Evolutionary conservation across 2,113 vertebrate genomes (phyloP).

Genomic region (Hirundichthys speculiger): DNA sequence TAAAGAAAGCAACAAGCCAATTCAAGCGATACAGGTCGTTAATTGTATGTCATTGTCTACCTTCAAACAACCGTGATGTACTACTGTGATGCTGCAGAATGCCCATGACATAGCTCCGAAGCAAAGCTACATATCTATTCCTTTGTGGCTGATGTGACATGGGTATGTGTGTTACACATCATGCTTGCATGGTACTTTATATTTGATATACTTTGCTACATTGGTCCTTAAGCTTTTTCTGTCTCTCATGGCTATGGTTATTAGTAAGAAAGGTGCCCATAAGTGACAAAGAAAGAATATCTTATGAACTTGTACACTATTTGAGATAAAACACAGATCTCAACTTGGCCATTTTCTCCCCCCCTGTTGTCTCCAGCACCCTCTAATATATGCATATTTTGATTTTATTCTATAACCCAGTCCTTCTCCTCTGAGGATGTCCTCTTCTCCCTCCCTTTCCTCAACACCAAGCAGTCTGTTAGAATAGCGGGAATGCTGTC

Average conservation of each 20-base stretch:
- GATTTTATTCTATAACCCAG: constrained; percentile 29
- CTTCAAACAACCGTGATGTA: too few species aligned
- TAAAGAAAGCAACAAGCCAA: too few species aligned
- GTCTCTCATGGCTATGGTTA: background rate
- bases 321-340: constrained; percentile 9
- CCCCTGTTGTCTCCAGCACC: background rate
- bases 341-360: background rate
- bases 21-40: too few species aligned
- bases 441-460: constrained; percentile 1
- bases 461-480: constrained; percentile 17
- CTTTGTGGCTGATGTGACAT: too few species aligned
- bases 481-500: constrained; percentile 45
- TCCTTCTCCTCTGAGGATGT: constrained; percentile 20
- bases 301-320: background rate
- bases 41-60: too few species aligned
- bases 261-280: background rate
- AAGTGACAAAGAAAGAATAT: background rate
- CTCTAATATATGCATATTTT: constrained; percentile 26
- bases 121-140: too few species aligned
- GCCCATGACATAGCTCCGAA: too few species aligned
- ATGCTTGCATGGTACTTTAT: too few species aligned
- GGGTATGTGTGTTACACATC: too few species aligned
- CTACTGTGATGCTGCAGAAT: too few species aligned
- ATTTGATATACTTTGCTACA: too few species aligned
- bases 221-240: background rate